A percentile compares a stretch with the other conserved stretches of the same genome.
Conservation (phyloP, 2,113 vertebrate species). For the Parotia lawesii region DNA sequence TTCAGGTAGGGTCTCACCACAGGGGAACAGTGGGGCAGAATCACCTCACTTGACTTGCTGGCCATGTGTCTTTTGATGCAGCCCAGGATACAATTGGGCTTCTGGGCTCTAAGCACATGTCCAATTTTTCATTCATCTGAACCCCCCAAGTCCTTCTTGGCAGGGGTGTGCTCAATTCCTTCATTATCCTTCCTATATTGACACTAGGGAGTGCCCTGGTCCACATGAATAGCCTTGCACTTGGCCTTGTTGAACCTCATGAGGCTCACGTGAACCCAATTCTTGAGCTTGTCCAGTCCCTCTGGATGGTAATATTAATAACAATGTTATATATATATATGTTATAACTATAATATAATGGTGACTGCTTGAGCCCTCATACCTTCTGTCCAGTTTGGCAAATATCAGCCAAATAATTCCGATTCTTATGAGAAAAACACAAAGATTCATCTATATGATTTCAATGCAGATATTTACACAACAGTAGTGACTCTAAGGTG, state of each 20-base stretch:
- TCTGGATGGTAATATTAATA: neutral
- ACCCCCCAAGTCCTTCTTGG: fast-evolving
- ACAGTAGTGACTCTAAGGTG: neutral
- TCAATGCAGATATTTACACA: neutral
- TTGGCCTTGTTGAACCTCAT: neutral
- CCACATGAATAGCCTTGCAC: neutral
- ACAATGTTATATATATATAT: neutral
- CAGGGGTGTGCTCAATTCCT: neutral
- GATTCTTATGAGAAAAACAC: neutral
- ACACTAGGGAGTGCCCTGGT: fast-evolving
- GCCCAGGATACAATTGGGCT: neutral
- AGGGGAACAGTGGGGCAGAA: neutral
- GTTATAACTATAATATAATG: neutral
- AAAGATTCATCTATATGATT: neutral
- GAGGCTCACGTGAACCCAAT: neutral
- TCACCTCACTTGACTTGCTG: neutral
- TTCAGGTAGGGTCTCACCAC: neutral
- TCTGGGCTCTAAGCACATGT: neutral
- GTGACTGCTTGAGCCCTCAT: neutral
- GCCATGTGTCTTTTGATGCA: neutral
- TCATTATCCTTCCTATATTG: neutral
- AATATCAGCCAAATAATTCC: neutral
- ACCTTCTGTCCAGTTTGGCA: neutral
- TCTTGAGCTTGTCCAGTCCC: neutral
- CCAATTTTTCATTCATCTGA: neutral